Percentiles rank a stretch among this genome's conserved stretches.
These are phyloP conservation scores for Ctenicera cuprea DNA, from an alignment of 2,888 invertebrate species.

Conservation along the genomic window DNA sequence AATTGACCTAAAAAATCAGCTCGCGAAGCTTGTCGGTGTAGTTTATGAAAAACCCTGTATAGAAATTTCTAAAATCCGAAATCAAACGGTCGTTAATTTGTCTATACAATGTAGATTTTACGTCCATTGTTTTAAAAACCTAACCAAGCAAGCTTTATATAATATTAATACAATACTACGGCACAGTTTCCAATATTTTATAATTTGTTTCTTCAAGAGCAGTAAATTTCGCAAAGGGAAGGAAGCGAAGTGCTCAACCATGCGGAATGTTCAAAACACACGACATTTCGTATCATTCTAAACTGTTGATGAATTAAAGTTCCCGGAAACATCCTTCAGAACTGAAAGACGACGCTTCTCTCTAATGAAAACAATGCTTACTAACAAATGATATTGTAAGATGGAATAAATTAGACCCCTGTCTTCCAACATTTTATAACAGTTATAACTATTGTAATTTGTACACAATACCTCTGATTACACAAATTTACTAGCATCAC, in stretches of 20 bases:
- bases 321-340: constrained; percentile 21
- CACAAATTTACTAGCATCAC: background rate
- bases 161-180: background rate
- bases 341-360: constrained; percentile 14
- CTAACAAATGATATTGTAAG: constrained; percentile 9
- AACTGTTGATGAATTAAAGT: constrained; percentile 26
- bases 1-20: no score
- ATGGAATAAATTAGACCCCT: constrained; percentile 7
- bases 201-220: constrained; percentile 10
- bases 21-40: no score
- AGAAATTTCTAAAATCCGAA: no score
- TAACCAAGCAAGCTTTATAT: background rate
- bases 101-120: no score
- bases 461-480: background rate
- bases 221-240: constrained; percentile 21
- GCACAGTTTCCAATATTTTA: background rate
- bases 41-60: no score
- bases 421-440: background rate
- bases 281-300: constrained; percentile 27
- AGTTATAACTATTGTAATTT: background rate
- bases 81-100: no score
- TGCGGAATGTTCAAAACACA: constrained; percentile 29
- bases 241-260: constrained; percentile 26
- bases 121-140: no score
- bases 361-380: constrained; percentile 31